Evolutionary conservation across 2,888 invertebrate species (phyloP), one percentile per base, ranked within the genome.

Genomic region (Euzophera pinguis): DNA sequence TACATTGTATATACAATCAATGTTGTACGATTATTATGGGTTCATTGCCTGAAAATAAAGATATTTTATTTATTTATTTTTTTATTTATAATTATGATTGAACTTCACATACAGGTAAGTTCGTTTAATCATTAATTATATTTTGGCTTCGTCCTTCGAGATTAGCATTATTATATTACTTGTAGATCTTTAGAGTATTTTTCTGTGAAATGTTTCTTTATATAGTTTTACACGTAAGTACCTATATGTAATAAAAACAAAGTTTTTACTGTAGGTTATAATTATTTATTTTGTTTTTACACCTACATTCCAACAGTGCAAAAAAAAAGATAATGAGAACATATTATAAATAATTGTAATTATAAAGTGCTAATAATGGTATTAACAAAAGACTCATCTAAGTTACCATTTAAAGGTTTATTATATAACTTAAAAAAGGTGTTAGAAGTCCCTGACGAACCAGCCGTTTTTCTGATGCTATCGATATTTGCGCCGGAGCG

Each of bases 381-480:
- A n/a, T 35, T 4, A 4, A 12, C 35, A n/a, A 35, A 35, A 4
- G n/a, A n/a, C n/a, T 9, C n/a, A n/a, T 35, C n/a, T 35, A 4
- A 10, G 1, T 1, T 4, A 35, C 12, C 35, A 12, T 10, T n/a
- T 35, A 35, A n/a, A 7, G 50, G 35, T 5, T 42, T 13, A 13
- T 50, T 38, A 39, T 58, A 63, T 35, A 47, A 60, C 8, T 41
- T 50, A 14, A 54, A 56, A 43, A 63, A 61, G n/a, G 52, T 47
- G 9, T 37, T 37, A 1, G 60, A 62, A 1, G 37, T 38, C 0
- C 7, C 32, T 4, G 58, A 43, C 59, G 56, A 63, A 12, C 54
- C 59, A n/a, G 57, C 60, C 1, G 58, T 57, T 5, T 53, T 56
- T 10, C 55, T 8, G 8, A 61, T 58, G 3, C 34, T 0, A n/a